Evolutionary conservation across 2,888 invertebrate species (phyloP).

Genomic region (Pachycephus smyrnensis): DNA sequence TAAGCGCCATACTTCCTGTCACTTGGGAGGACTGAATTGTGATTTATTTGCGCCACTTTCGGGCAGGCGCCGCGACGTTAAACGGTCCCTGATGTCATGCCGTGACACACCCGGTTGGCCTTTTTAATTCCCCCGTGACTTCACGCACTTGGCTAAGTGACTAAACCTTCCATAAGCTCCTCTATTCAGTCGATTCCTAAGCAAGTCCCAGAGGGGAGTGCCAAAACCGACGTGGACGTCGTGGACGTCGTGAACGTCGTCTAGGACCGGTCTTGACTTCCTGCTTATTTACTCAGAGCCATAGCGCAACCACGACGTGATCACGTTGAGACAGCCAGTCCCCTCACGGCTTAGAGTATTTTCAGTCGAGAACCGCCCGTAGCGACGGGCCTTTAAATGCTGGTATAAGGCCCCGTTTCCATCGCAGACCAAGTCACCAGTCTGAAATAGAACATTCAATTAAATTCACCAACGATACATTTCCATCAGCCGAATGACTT

Average conservation of each 20-base stretch:
- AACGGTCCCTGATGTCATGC: background rate
- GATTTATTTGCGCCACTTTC: constrained; percentile 1
- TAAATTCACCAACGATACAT: background rate
- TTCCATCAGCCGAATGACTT: background rate
- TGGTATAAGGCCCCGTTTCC: background rate
- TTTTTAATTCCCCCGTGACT: background rate
- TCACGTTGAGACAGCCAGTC: background rate
- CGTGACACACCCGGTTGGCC: background rate
- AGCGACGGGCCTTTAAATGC: background rate
- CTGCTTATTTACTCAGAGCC: background rate
- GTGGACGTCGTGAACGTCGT: background rate
- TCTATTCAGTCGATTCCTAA: background rate
- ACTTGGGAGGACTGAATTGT: background rate
- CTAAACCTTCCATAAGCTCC: background rate
- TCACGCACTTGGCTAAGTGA: background rate
- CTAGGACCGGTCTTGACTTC: background rate
- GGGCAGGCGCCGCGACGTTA: background rate
- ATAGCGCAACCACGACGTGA: background rate
- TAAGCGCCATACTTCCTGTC: background rate
- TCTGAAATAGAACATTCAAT: background rate
- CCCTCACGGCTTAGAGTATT: background rate
- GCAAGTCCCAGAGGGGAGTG: background rate
- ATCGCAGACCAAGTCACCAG: background rate
- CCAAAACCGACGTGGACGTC: background rate
- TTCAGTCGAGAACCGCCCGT: background rate